Conservation (phyloP, 2,113 vertebrate species). For the Tragulus kanchil region DNA sequence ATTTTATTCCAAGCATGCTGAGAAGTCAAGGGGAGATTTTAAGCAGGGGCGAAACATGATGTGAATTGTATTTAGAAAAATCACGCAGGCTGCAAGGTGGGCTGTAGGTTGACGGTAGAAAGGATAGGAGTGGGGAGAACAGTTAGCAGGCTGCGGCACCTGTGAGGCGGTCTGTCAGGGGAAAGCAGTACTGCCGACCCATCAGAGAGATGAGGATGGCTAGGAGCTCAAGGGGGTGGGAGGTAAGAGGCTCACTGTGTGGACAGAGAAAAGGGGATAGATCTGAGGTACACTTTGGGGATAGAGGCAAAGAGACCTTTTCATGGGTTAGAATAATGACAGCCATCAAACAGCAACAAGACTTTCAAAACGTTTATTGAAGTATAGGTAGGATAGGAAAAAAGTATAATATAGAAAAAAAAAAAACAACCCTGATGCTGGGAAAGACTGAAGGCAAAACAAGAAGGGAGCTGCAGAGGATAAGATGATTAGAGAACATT, state of each 20-base stretch:
- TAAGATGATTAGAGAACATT: not conserved
- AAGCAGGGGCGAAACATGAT: not conserved
- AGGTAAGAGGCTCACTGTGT: no score
- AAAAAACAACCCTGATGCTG: not conserved
- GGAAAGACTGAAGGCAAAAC: not conserved
- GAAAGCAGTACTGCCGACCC: not conserved
- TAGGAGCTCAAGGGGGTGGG: not conserved
- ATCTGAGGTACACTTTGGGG: not conserved
- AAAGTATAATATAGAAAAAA: not conserved
- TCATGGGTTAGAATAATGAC: not conserved
- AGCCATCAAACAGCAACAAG: not conserved
- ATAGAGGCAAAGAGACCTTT: not conserved
- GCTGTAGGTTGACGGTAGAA: not conserved
- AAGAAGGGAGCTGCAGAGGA: not conserved
- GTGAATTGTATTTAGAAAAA: not conserved
- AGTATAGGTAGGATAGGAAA: not conserved
- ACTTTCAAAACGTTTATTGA: not conserved
- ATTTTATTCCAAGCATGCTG: slow-evolving; percentile 33
- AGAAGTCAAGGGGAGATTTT: not conserved
- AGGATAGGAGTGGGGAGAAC: not conserved
- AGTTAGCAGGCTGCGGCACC: not conserved
- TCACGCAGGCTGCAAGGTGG: not conserved
- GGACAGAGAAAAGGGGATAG: not conserved
- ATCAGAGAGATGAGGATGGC: not conserved
- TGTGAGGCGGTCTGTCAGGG: not conserved